These are phyloP conservation scores for Labia minor DNA, from an alignment of 2,888 invertebrate genomes.

Conservation along the genomic window DNA sequence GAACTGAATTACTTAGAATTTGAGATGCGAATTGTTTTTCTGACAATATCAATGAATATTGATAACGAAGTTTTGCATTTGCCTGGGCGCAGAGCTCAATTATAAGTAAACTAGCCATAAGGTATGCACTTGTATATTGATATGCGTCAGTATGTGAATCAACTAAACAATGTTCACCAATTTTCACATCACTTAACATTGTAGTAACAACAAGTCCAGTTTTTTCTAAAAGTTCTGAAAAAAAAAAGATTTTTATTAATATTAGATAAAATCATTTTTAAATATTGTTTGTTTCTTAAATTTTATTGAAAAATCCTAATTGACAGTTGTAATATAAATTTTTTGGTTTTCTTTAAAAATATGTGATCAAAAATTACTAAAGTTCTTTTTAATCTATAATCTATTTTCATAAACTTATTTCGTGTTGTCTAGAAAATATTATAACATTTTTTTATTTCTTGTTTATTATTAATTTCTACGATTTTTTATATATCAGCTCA, in stretches of 20 bases:
- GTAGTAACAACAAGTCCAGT: constrained; percentile 2
- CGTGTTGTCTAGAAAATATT: too few species aligned
- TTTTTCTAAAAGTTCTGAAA: not conserved
- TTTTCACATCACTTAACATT: constrained; percentile 30
- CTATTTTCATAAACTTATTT: too few species aligned
- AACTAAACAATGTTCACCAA: constrained; percentile 48
- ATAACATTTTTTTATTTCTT: too few species aligned
- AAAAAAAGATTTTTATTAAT: too few species aligned
- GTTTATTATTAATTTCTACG: too few species aligned
- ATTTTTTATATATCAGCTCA: too few species aligned
- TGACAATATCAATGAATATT: constrained; percentile 44
- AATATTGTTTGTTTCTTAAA: too few species aligned
- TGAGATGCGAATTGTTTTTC: not conserved
- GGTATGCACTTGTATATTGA: constrained; percentile 52
- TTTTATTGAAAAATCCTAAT: not conserved
- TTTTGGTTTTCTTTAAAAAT: too few species aligned
- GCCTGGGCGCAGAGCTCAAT: constrained; percentile 54
- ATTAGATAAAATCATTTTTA: too few species aligned
- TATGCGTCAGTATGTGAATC: constrained; percentile 48
- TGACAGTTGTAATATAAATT: too few species aligned
- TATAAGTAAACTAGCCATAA: constrained; percentile 60
- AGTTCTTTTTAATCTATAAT: too few species aligned
- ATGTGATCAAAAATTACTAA: too few species aligned
- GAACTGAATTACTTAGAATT: constrained; percentile 32
- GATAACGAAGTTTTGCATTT: constrained; percentile 56